These are phyloP conservation scores for Hippoglossus hippoglossus DNA, from an alignment of 2,797 vertebrate genomes.

Conservation along the genomic window DNA sequence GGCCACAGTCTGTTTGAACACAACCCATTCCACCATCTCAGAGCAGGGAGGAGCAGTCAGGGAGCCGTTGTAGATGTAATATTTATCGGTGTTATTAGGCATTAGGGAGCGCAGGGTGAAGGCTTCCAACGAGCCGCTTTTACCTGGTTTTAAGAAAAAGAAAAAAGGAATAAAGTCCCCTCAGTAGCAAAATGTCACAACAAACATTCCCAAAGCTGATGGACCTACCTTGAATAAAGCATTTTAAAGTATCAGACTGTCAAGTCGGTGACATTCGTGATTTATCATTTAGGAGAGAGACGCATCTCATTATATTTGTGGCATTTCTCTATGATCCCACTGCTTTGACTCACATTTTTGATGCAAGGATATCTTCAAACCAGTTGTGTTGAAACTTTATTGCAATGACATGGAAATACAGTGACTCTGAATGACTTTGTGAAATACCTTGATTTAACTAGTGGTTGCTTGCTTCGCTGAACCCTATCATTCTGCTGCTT, in stretches of 20 bases:
- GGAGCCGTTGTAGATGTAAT: constrained; percentile 97
- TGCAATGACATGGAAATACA: too few species aligned
- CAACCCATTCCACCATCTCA: constrained; percentile 94
- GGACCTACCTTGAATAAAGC: too few species aligned
- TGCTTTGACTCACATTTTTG: not conserved
- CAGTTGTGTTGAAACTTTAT: too few species aligned
- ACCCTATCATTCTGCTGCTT: not conserved
- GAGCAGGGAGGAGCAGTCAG: constrained; percentile 93
- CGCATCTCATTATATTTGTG: too few species aligned
- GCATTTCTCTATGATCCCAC: too few species aligned
- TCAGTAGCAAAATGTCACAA: not conserved
- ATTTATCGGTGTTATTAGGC: constrained; percentile 93
- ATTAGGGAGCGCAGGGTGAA: constrained; percentile 89
- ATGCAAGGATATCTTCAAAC: not conserved
- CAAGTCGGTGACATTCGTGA: too few species aligned
- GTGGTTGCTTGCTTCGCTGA: too few species aligned
- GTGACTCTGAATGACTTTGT: not conserved
- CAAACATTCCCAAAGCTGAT: not conserved
- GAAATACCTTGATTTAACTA: not conserved
- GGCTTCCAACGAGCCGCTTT: constrained; percentile 87
- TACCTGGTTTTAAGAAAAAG: constrained; percentile 81
- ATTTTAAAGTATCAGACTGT: too few species aligned
- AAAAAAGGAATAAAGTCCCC: too few species aligned
- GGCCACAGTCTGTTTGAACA: constrained; percentile 92
- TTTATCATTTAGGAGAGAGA: too few species aligned